phyloP scores from a whole-genome alignment of 1,140 invertebrate genomes.

The Hycleus phaleratus region DNA sequence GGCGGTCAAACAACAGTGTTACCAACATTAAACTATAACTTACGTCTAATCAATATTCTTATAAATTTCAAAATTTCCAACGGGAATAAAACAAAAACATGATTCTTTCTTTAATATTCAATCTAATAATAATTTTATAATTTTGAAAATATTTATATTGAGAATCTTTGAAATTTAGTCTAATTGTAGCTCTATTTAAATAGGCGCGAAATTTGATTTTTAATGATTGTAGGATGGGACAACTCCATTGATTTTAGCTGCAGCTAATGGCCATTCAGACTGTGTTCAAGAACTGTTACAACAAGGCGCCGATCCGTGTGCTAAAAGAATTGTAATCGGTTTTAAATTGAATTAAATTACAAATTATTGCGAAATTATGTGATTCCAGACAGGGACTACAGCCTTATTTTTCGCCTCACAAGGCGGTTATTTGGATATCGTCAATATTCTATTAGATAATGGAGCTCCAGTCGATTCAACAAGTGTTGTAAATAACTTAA shows the following conservation, averaged over 20 bases:
- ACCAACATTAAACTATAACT: too few species aligned
- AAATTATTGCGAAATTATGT: conserved; percentile 2
- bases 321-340: conserved; percentile 64
- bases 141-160: too few species aligned
- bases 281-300: conserved; percentile 79
- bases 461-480: conserved; percentile 71
- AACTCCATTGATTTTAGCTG: conserved; percentile 81
- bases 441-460: conserved; percentile 64
- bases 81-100: too few species aligned
- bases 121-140: too few species aligned
- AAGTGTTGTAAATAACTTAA: conserved; percentile 60
- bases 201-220: background rate
- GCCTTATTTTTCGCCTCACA: conserved; percentile 88
- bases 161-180: too few species aligned
- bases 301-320: conserved; percentile 80
- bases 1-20: too few species aligned
- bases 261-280: conserved; percentile 79
- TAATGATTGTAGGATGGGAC: conserved; percentile 70
- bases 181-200: background rate
- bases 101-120: too few species aligned
- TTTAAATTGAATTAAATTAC: background rate
- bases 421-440: conserved; percentile 78
- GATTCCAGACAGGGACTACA: conserved; percentile 77
- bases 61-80: too few species aligned
- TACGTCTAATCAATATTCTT: too few species aligned